These are phyloP conservation scores for Drosophila ambigua DNA, from an alignment of 1,140 invertebrate species.

Conservation along the genomic window DNA sequence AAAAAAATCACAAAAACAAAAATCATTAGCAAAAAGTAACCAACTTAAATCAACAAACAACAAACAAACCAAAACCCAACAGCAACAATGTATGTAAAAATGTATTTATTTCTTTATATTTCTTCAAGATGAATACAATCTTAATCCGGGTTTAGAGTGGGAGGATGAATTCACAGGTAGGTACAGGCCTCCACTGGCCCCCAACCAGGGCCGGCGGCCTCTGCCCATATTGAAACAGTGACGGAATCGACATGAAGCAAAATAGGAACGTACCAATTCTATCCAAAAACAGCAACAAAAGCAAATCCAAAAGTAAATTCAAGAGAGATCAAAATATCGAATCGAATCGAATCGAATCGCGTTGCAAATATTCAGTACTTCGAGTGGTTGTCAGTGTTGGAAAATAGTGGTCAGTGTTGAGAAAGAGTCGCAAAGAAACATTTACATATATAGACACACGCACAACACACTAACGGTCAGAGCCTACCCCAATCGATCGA, in stretches of 20 bases:
- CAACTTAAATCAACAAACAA: conserved; percentile 20
- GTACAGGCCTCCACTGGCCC: conserved; percentile 85
- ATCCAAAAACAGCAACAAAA: conserved; percentile 20
- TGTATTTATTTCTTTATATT: conserved; percentile 87
- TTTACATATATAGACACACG: conserved; percentile 5
- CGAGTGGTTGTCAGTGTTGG: conserved; percentile 33
- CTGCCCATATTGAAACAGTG: conserved; percentile 76
- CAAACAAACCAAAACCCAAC: conserved; percentile 34
- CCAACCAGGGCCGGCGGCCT: conserved; percentile 12
- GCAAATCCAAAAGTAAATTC: neutral
- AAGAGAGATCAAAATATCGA: conserved; percentile 20
- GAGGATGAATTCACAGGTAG: conserved; percentile 99
- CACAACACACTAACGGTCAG: conserved; percentile 37
- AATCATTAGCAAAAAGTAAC: conserved; percentile 2
- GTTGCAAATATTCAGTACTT: conserved; percentile 22
- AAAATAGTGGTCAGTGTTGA: conserved; percentile 8
- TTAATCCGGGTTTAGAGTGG: conserved; percentile 99
- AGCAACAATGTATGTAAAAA: conserved; percentile 73
- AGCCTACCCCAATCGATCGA: neutral
- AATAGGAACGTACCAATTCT: conserved; percentile 83
- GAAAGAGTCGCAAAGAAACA: conserved; percentile 6
- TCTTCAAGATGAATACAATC: conserved; percentile 98
- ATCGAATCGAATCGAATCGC: conserved; percentile 3
- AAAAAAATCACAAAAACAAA: no score
- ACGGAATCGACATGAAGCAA: conserved; percentile 84